Conservation (phyloP, 2,888 invertebrate genomes). For the Sarcophaga subvicina region DNA sequence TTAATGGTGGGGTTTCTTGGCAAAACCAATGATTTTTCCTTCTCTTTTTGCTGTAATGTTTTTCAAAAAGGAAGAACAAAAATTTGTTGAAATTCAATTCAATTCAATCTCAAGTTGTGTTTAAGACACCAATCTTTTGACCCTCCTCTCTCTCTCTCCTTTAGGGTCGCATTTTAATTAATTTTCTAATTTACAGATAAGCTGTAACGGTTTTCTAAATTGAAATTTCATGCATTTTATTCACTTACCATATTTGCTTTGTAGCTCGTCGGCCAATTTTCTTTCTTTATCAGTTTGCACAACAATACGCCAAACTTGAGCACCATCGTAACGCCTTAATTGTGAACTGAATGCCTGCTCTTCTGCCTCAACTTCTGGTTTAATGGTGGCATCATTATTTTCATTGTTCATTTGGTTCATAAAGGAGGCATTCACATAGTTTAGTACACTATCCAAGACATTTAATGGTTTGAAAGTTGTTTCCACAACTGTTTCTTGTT, state of each 20-base stretch:
- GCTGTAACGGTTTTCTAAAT: not conserved
- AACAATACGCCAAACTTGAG: slow-evolving; percentile 89
- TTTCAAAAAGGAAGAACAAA: not conserved
- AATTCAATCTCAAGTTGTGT: slow-evolving; percentile 3
- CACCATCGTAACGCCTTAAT: slow-evolving; percentile 87
- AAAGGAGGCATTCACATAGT: slow-evolving; percentile 78
- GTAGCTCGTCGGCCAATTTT: slow-evolving; percentile 83
- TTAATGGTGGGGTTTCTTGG: not conserved
- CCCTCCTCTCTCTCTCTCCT: not conserved
- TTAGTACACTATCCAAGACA: slow-evolving; percentile 76
- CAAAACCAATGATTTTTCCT: slow-evolving; percentile 13
- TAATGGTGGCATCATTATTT: slow-evolving; percentile 43
- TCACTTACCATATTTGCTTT: slow-evolving; percentile 84
- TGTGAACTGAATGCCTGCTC: slow-evolving; percentile 73
- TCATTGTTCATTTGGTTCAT: slow-evolving; percentile 64
- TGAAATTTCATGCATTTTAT: not conserved
- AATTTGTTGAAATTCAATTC: slow-evolving; percentile 1
- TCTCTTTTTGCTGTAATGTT: not conserved
- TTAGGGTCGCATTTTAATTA: slow-evolving; percentile 32
- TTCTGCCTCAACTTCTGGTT: slow-evolving; percentile 60
- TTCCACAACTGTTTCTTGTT: slow-evolving; percentile 35
- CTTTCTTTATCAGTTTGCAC: slow-evolving; percentile 83
- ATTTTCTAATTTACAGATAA: not conserved
- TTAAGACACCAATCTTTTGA: not conserved
- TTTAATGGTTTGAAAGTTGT: slow-evolving; percentile 68